These are phyloP conservation scores for Perognathus longimembris DNA, from an alignment of 2,113 vertebrate species.

Conservation along the genomic window DNA sequence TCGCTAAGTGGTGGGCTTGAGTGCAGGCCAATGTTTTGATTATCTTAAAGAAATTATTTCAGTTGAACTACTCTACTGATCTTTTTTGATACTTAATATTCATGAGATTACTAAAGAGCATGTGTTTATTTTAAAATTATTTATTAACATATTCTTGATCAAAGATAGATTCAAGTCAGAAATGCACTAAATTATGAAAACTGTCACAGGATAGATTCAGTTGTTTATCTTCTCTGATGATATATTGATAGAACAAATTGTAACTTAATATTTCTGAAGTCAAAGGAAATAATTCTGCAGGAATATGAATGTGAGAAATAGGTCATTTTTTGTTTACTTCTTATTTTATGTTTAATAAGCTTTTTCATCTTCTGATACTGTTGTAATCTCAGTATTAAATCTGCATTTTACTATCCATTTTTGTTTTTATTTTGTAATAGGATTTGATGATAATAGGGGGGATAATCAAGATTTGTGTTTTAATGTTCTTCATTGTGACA, in stretches of 20 bases:
- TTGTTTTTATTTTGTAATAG: slow-evolving; percentile 27
- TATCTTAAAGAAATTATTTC: slow-evolving; percentile 11
- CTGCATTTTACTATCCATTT: slow-evolving; percentile 14
- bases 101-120: neutral
- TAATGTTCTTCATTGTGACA: neutral
- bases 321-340: neutral
- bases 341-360: slow-evolving; percentile 51
- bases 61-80: neutral
- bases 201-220: slow-evolving; percentile 3
- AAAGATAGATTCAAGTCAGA: slow-evolving; percentile 33
- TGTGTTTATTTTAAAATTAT: slow-evolving; percentile 43
- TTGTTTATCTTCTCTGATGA: neutral
- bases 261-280: slow-evolving; percentile 37
- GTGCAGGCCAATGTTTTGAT: neutral
- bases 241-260: neutral
- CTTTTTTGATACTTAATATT: slow-evolving; percentile 19
- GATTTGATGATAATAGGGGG: slow-evolving; percentile 11
- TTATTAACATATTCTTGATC: slow-evolving; percentile 27
- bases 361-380: neutral
- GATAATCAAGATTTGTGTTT: slow-evolving; percentile 35
- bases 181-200: slow-evolving; percentile 36
- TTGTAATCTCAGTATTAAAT: slow-evolving; percentile 36
- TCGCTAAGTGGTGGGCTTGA: neutral
- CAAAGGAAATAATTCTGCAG: neutral
- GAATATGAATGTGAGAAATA: slow-evolving; percentile 23